Evolutionary conservation across 2,113 vertebrate genomes (phyloP).

Genomic region (Falco punctatus): DNA sequence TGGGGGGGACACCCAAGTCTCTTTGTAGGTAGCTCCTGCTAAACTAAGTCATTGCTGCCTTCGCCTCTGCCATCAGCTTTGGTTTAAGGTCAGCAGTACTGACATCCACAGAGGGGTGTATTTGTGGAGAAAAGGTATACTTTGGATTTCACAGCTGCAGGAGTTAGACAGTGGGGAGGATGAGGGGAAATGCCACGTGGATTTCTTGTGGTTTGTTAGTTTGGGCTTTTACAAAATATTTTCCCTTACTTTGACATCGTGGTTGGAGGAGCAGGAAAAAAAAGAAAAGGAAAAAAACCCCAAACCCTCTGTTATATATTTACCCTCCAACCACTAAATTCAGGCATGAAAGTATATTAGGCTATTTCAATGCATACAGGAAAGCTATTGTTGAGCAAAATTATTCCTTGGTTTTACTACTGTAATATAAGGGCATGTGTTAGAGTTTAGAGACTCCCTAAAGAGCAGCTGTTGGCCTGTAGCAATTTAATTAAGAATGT

Average conservation of each 20-base stretch:
- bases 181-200: not conserved
- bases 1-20: not conserved
- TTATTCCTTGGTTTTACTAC: slow-evolving; percentile 26
- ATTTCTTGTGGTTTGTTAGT: slow-evolving; percentile 25
- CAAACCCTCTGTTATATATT: not conserved
- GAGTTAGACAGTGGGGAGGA: not conserved
- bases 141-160: slow-evolving; percentile 2
- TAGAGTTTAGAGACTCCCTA: slow-evolving; percentile 23
- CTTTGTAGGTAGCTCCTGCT: not conserved
- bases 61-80: not conserved
- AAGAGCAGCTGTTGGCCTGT: not conserved
- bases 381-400: not conserved
- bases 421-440: slow-evolving; percentile 11
- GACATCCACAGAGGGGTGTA: not conserved
- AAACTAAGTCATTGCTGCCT: not conserved
- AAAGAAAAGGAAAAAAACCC: not conserved
- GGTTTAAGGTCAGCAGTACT: not conserved
- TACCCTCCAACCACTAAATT: slow-evolving; percentile 28
- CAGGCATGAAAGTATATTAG: not conserved
- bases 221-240: not conserved
- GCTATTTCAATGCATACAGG: slow-evolving; percentile 14
- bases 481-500: slow-evolving; percentile 14
- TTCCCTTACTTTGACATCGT: not conserved
- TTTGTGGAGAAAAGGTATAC: not conserved
- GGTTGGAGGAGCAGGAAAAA: not conserved